Evolutionary conservation across 2,797 vertebrate genomes (phyloP).

Genomic region (Mormyrops boulengeri): DNA sequence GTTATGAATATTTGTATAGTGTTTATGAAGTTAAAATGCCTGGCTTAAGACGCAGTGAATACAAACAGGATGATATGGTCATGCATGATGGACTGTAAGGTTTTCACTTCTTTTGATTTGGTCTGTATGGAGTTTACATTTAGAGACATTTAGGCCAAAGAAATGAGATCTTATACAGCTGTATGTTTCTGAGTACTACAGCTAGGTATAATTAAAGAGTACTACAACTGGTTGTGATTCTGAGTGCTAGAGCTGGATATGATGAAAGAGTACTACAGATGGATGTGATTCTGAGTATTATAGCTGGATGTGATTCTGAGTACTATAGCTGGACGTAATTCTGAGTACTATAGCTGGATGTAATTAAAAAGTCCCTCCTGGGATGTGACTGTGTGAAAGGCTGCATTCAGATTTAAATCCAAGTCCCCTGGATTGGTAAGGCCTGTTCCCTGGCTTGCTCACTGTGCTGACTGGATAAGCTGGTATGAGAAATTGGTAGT

Average conservation of each 20-base stretch:
- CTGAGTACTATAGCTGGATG: not conserved
- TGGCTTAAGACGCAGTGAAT: not conserved
- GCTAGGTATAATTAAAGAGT: not conserved
- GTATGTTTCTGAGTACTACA: not conserved
- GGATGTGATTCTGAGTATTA: not conserved
- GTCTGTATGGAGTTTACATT: not conserved
- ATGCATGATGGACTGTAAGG: not conserved
- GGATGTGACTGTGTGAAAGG: not conserved
- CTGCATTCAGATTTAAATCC: not conserved
- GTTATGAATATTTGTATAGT: not conserved
- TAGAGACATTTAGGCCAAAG: not conserved
- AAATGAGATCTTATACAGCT: not conserved
- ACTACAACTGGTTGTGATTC: not conserved
- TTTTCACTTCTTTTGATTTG: not conserved
- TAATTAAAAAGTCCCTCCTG: not conserved
- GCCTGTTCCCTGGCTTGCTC: not conserved
- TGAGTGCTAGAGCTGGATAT: not conserved
- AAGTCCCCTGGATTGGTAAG: not conserved
- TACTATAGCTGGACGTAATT: too few relatives aligned
- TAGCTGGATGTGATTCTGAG: not conserved
- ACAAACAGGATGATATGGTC: not conserved
- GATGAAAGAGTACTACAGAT: not conserved
- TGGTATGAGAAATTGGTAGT: not conserved
- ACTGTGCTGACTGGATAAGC: not conserved
- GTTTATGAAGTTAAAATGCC: not conserved